These are phyloP conservation scores for Drosophila nannoptera DNA, from an alignment of 1,140 invertebrate genomes.

Conservation along the genomic window DNA sequence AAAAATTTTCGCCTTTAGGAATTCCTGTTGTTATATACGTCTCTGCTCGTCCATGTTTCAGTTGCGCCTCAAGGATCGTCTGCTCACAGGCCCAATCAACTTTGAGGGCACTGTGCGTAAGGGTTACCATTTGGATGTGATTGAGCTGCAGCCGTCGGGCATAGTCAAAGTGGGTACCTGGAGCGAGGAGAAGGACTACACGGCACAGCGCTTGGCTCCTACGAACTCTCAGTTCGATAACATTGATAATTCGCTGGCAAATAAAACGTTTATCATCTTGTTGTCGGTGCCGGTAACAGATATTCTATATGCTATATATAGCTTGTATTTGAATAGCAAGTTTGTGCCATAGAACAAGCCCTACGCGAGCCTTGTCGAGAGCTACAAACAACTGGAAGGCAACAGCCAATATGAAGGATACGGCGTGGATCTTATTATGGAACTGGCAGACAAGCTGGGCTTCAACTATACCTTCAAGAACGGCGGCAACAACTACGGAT, in stretches of 20 bases:
- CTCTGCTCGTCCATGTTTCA: slow-evolving; percentile 6
- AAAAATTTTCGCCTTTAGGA: background rate
- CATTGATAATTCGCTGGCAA: slow-evolving; percentile 83
- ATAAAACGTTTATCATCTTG: slow-evolving; percentile 90
- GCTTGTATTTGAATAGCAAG: background rate
- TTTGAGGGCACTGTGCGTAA: slow-evolving; percentile 92
- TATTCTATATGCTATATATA: background rate
- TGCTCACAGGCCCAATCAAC: slow-evolving; percentile 89
- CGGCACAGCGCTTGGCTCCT: slow-evolving; percentile 53
- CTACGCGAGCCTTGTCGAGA: slow-evolving; percentile 91
- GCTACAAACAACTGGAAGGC: slow-evolving; percentile 83
- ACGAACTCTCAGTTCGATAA: slow-evolving; percentile 64
- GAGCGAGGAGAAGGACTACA: slow-evolving; percentile 80
- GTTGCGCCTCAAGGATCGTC: slow-evolving; percentile 55
- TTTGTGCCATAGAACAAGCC: slow-evolving; percentile 84
- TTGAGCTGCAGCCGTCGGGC: slow-evolving; percentile 85
- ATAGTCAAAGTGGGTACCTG: slow-evolving; percentile 87
- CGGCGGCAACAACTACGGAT: slow-evolving; percentile 88
- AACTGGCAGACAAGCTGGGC: slow-evolving; percentile 85
- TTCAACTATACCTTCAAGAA: slow-evolving; percentile 93
- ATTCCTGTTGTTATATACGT: background rate
- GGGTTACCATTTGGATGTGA: slow-evolving; percentile 89
- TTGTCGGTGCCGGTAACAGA: slow-evolving; percentile 80
- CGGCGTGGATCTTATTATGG: slow-evolving; percentile 88
- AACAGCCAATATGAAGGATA: slow-evolving; percentile 92